These are phyloP conservation scores for Burhinus oedicnemus DNA, from an alignment of 2,113 vertebrate species.

Conservation along the genomic window DNA sequence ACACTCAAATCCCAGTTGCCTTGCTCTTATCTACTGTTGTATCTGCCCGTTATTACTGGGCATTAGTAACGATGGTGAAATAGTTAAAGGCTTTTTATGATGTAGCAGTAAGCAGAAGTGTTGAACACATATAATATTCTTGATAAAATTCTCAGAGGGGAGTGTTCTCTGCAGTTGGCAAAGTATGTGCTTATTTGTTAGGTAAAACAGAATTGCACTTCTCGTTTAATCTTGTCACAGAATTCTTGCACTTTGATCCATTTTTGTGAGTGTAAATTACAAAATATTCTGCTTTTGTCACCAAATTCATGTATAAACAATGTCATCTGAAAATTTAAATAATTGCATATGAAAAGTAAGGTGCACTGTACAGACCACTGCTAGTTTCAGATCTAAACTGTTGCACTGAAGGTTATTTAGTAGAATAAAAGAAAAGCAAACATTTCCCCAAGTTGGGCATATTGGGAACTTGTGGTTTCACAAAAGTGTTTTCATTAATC, in stretches of 20 bases:
- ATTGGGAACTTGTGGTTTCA: neutral
- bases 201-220: conserved; percentile 11
- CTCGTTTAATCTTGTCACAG: neutral
- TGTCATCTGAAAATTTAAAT: neutral
- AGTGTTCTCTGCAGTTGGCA: neutral
- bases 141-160: conserved; percentile 16
- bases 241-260: neutral
- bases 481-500: neutral
- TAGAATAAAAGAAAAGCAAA: neutral
- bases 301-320: neutral
- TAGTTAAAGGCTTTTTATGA: neutral
- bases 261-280: neutral
- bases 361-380: neutral
- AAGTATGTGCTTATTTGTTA: neutral
- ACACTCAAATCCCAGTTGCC: neutral
- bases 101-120: neutral
- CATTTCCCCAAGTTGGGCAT: neutral
- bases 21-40: neutral
- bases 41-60: neutral
- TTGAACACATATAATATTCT: neutral
- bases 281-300: neutral
- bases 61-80: neutral
- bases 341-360: neutral
- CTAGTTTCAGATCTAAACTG: neutral
- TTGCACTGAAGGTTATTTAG: neutral